Base-by-base conservation (phyloP, 1,140 invertebrate genomes). In the Liolophura sinensis region DNA sequence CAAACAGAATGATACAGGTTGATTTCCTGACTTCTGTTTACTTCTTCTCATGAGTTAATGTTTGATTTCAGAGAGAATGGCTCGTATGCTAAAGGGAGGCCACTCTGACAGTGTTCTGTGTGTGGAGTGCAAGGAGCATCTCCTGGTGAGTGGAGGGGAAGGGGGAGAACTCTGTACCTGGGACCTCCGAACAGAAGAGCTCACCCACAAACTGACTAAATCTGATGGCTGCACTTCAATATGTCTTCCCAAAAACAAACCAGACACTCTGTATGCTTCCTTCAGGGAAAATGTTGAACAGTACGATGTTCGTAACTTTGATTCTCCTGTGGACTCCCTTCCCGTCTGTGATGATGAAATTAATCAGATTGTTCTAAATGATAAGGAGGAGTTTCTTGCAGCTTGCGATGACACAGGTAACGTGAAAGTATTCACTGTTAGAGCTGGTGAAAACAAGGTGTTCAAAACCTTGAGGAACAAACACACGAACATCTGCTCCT, bases 61-160 rank as follows among this genome's bases (percentile, higher is more conserved):
- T 40, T 40, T 40, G 31, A 40, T 40, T 40, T 40, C 31, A 40
- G 31, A 5, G 31, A 40, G 31, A 40, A 40, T 40, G 31, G 31
- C 31, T 40, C 9, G 31, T 40, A 64, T 51, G 27, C 56, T 77
- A n/a, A 65, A 60, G 18, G 75, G 74, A 50, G 86, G 86, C 11
- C 86, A 87, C 67, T 79, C 76, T 6, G 76, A 80, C 62, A 82
- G 80, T 22, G 83, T 86, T 27, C 72, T 86, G 15, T 86, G 85
- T 78, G 76, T 86, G 12, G 78, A 76, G 61, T 67, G 74, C 12
- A 64, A 73, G 48, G 72, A 68, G 0, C 64, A 71, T 3, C 56
- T 65, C 16, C 65, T 82, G 14, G 77, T 70, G 0, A 77, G 77
- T 16, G 78, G 79, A 12, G 76, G 75, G 24, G 79, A 82, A 65